These are phyloP conservation scores for Squalus acanthias DNA, from an alignment of 2,797 vertebrate species.

Conservation along the genomic window DNA sequence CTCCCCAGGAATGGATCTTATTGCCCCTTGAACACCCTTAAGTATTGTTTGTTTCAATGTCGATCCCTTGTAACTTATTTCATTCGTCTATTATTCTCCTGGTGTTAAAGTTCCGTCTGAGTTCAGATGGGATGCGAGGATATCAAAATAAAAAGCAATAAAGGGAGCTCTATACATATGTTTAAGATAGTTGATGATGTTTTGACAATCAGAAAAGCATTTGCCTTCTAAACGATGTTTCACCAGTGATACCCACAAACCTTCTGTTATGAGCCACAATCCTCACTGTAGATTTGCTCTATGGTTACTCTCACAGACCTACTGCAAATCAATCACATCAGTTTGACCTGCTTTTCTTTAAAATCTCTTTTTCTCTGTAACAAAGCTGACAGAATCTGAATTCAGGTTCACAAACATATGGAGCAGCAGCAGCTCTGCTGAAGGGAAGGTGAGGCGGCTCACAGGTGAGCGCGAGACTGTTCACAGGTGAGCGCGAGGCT, in stretches of 20 bases:
- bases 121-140: neutral
- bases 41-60: neutral
- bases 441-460: neutral
- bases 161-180: neutral
- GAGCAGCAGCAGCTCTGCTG: neutral
- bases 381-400: neutral
- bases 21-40: neutral
- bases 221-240: neutral
- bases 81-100: neutral
- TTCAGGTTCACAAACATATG: neutral
- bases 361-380: neutral
- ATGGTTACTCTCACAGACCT: neutral
- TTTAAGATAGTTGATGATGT: neutral
- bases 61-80: too few species aligned
- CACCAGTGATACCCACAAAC: neutral
- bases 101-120: neutral
- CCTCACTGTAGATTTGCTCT: neutral
- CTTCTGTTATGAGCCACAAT: neutral
- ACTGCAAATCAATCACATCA: neutral
- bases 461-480: too few species aligned
- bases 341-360: neutral
- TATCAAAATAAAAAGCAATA: neutral
- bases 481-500: too few species aligned
- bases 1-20: too few species aligned
- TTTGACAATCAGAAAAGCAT: neutral